These are phyloP conservation scores for Intellagama lesueurii DNA, from an alignment of 2,797 vertebrate species.

Conservation along the genomic window DNA sequence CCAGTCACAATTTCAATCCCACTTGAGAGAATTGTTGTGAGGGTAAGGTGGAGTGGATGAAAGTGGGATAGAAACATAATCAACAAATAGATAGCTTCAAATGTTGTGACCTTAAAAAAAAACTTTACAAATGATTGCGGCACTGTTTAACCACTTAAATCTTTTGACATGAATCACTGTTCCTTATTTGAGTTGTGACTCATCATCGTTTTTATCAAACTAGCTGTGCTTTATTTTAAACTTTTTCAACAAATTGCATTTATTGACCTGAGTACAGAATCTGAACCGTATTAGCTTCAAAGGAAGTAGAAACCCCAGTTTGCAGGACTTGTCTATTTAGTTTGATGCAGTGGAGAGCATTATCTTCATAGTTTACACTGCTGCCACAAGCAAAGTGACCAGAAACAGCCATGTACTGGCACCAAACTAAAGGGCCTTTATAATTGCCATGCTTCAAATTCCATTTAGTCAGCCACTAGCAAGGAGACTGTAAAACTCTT, in stretches of 20 bases:
- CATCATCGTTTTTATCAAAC: not conserved
- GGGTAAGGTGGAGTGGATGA: too few species aligned
- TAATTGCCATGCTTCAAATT: constrained; percentile 58
- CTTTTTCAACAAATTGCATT: constrained; percentile 9
- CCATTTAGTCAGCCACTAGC: constrained; percentile 41
- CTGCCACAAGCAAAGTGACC: constrained; percentile 27
- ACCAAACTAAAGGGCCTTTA: constrained; percentile 44
- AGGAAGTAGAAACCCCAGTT: not conserved
- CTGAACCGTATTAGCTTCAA: constrained; percentile 12
- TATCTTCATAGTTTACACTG: not conserved
- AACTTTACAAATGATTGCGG: not conserved
- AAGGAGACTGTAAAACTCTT: constrained; percentile 65
- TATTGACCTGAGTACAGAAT: not conserved
- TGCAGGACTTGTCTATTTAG: not conserved
- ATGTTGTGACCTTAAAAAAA: too few species aligned
- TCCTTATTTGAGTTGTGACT: not conserved
- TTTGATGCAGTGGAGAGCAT: not conserved
- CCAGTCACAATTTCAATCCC: too few species aligned
- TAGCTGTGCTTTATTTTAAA: constrained; percentile 10
- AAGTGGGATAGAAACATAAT: too few species aligned
- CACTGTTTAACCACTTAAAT: not conserved
- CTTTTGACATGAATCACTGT: not conserved
- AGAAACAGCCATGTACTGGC: not conserved
- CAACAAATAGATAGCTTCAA: too few species aligned
- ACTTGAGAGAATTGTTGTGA: too few species aligned